phyloP scores from a whole-genome alignment of 2,797 vertebrate species.

The Sciaenops ocellatus region DNA sequence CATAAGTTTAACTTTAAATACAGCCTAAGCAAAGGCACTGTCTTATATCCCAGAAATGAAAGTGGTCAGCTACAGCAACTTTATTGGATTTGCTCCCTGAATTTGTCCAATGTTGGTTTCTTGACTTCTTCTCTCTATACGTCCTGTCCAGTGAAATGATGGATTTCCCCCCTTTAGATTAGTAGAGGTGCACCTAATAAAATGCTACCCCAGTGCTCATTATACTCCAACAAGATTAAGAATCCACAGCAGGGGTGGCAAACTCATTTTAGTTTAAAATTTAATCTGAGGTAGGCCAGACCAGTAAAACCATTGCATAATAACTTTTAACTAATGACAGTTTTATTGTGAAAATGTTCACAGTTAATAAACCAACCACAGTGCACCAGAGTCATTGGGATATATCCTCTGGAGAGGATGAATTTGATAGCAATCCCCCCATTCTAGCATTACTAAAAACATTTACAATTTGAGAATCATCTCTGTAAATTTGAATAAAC shows the following conservation, averaged over 20 bases:
- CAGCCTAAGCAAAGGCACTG: neutral
- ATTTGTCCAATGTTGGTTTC: neutral
- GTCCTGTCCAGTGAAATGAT: neutral
- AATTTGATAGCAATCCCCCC: too few species aligned
- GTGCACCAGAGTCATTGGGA: neutral
- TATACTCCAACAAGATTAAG: neutral
- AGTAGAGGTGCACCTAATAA: neutral
- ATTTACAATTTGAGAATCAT: neutral
- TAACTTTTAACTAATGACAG: neutral
- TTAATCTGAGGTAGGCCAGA: too few species aligned
- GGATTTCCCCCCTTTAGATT: neutral
- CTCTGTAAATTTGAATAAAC: neutral
- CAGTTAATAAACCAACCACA: too few species aligned
- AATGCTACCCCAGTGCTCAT: neutral
- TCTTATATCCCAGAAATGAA: slow-evolving; percentile 2
- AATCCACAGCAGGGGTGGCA: neutral
- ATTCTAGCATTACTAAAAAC: too few species aligned
- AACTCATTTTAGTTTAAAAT: too few species aligned
- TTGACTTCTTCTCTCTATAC: neutral
- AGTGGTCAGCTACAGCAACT: neutral
- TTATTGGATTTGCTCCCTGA: slow-evolving; percentile 8
- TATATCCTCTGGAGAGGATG: neutral
- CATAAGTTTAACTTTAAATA: slow-evolving; percentile 1
- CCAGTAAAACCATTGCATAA: too few species aligned
- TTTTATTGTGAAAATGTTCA: too few species aligned